Base-by-base conservation (phyloP, 1,140 invertebrate genomes). In the Trichonephila clavipes region DNA sequence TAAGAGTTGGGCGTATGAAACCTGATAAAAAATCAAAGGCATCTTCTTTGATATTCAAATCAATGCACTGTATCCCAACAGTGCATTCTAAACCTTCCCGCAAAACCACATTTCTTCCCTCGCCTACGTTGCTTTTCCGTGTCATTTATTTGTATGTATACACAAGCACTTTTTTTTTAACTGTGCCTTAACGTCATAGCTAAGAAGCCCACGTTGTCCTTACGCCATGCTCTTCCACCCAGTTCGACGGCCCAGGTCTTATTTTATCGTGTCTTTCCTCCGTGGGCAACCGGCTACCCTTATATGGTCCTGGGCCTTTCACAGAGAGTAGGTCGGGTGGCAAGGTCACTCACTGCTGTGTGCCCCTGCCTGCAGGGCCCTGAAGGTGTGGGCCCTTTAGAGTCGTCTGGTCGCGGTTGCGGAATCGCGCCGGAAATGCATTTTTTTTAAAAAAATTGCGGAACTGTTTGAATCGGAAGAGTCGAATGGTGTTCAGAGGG, bases 241-340 rank as follows among this genome's bases (percentile, higher is more conserved):
- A 85, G 83, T 85, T 85, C 83, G 83, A 59, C 83, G 83, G 83
- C 83, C 83, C 58, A 61, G 58, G 51, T 58, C 83, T 85, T 85
- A 61, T 61, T 85, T 59, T 85, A 24, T 59, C 83, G n/a, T 59
- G 6, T 6, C 24, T 69, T 69, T 24, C 66, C 14, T 69, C 24
- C 24, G 88, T 89, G 88, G 88, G 88, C 88, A 89, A 66, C n/a
- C 83, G 19, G 83, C 34, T 24, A 77, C 88, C 88, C 88, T 89
- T 89, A 89, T 89, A 72, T 77, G 88, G 88, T 66, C 44, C 88
- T 89, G 44, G 88, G 66, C 40, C 88, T 62, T 40, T n/a, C n/a
- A 51, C 51, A 40, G 5, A 77, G 83, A 59, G 88, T 89, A 77
- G 88, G 64, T 51, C 88, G 64, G 40, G 28, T n/a, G 64, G 88